Evolutionary conservation across 2,113 vertebrate genomes (phyloP).

Genomic region (Mionectes macconnelli): DNA sequence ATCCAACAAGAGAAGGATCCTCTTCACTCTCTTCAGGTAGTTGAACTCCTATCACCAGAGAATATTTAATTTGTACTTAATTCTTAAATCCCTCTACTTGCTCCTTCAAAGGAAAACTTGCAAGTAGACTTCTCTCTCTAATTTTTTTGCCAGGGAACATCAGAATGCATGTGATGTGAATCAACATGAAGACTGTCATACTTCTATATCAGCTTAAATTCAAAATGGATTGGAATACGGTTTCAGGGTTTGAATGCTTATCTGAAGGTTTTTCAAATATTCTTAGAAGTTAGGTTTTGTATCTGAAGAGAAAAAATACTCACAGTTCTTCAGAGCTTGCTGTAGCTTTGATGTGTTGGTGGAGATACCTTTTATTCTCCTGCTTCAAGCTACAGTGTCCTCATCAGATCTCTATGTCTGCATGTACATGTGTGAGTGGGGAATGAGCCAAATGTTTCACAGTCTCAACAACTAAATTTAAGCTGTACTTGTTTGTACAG

Average conservation of each 20-base stretch:
- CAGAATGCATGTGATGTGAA: not conserved
- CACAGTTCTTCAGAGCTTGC: not conserved
- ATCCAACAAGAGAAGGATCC: not conserved
- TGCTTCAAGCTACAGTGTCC: not conserved
- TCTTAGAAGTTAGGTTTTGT: not conserved
- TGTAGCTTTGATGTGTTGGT: not conserved
- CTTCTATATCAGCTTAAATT: not conserved
- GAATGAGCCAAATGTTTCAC: not conserved
- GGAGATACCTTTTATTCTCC: not conserved
- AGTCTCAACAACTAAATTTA: constrained; percentile 9
- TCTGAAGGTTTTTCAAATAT: not conserved
- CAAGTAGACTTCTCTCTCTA: not conserved
- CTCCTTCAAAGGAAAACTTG: not conserved
- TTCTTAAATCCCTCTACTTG: not conserved
- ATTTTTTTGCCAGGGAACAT: not conserved
- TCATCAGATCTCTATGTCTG: not conserved
- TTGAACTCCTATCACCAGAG: not conserved
- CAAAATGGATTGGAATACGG: not conserved
- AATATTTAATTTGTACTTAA: not conserved
- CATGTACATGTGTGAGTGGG: not conserved
- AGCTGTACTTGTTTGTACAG: constrained; percentile 43
- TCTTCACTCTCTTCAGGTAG: not conserved
- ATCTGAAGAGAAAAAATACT: not conserved
- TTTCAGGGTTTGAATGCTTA: not conserved
- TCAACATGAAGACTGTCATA: not conserved